These are phyloP conservation scores for Leptinotarsa tumamoca DNA, from an alignment of 2,888 invertebrate genomes.

Conservation along the genomic window DNA sequence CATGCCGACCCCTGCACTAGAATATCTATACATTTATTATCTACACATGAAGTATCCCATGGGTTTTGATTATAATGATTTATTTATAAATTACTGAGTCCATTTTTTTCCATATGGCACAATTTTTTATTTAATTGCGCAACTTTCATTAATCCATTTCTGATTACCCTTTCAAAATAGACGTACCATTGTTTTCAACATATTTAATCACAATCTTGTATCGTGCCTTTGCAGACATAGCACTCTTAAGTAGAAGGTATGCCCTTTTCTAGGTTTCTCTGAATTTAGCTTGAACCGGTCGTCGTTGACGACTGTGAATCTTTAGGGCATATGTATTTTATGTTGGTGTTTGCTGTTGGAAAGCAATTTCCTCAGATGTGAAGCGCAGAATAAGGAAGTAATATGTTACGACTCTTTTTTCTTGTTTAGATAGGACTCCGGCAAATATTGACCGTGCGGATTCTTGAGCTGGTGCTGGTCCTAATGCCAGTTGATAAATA, in stretches of 20 bases:
- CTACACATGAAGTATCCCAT: too few relatives aligned
- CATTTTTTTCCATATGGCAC: too few relatives aligned
- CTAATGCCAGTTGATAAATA: constrained; percentile 13
- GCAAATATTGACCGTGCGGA: constrained; percentile 10
- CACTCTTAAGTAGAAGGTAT: not conserved
- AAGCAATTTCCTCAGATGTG: constrained; percentile 40
- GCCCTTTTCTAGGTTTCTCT: constrained; percentile 2
- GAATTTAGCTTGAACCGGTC: constrained; percentile 17
- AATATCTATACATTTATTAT: too few relatives aligned
- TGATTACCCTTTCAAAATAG: too few relatives aligned
- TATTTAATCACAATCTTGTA: too few relatives aligned
- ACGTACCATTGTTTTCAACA: too few relatives aligned
- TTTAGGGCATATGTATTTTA: constrained; percentile 16
- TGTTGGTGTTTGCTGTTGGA: constrained; percentile 35
- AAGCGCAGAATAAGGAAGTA: constrained; percentile 37
- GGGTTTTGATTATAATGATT: too few relatives aligned
- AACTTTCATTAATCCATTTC: too few relatives aligned
- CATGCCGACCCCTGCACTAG: too few relatives aligned
- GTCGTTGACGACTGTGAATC: constrained; percentile 10
- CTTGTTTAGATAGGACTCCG: constrained; percentile 33
- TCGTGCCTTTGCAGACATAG: not conserved
- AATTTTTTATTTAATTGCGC: too few relatives aligned
- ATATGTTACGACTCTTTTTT: constrained; percentile 25
- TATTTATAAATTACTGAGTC: too few relatives aligned
- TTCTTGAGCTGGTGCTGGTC: constrained; percentile 7